Evolutionary conservation across 2,113 vertebrate species (phyloP), one percentile per base, ranked within the genome.

Genomic region (Colius striatus): DNA sequence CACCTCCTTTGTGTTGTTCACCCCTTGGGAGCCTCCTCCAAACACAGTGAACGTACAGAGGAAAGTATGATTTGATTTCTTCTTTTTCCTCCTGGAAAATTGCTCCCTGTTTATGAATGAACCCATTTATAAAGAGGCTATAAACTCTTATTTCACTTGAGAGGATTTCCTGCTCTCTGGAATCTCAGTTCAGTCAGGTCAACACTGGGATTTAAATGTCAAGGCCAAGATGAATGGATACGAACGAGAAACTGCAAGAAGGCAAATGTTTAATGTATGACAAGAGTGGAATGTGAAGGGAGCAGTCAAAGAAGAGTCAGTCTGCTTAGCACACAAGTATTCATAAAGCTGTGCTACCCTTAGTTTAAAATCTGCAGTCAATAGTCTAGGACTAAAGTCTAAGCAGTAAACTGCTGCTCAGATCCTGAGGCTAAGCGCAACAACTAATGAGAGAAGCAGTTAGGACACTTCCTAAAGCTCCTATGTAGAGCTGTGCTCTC

Each of bases 1-100:
- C 77, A 18, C 68, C 91, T 20, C 3, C 62, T 29, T 5, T 0
- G 0, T 4, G 75, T 10, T 7, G 66, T 22, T 62, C 45, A 50
- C 60, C 65, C 7, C 0, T 6, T 54, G 36, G 16, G 62, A 78
- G 32, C 12, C 43, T 84, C 43, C 73, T 61, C 74, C 23, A 41
- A 41, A 3, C 0, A 0, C 26, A 50, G 18, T 3, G 3, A 72
- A 15, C 5, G 9, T 9, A 61, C 1, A 8, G 60, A n/a, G 65
- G 30, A 58, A 89, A 75, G 11, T 3, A 18, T 4, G 53, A 34
- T 62, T 2, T 15, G 17, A 14, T 43, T 43, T 23, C 57, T 47
- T 45, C 13, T 29, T 19, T 30, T 20, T 58, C 32, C 55, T 13
- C 36, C 26, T 18, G 22, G 53, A 29, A 50, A 91, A 65, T 61